phyloP scores from a whole-genome alignment of 2,888 invertebrate genomes.

The Gortyna flavago region DNA sequence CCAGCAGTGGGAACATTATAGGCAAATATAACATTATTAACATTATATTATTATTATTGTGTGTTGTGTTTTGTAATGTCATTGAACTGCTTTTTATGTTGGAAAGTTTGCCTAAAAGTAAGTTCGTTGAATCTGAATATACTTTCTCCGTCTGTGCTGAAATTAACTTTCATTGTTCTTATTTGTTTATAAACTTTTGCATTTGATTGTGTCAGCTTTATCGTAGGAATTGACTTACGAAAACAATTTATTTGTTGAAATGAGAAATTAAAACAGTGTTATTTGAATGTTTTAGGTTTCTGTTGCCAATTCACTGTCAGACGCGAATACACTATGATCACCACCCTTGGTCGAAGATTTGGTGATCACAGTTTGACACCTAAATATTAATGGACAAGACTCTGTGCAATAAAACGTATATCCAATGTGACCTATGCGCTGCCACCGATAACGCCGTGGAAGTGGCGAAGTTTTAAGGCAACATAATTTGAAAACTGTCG shows the following conservation, averaged over 20 bases:
- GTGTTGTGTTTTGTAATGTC: background rate
- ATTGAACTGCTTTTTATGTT: conserved; percentile 4
- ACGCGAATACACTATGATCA: background rate
- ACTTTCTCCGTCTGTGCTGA: conserved; percentile 9
- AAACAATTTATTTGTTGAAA: background rate
- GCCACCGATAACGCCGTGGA: background rate
- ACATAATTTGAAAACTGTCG: background rate
- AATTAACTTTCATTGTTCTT: conserved; percentile 28
- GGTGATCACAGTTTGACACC: background rate
- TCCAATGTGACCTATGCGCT: too few species aligned
- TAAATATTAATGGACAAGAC: background rate
- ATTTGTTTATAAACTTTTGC: conserved; percentile 28
- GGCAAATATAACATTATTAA: too few species aligned
- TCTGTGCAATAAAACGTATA: background rate
- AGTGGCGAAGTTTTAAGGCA: background rate
- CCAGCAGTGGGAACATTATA: too few species aligned
- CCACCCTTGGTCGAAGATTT: background rate
- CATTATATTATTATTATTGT: too few species aligned
- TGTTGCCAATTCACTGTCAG: background rate
- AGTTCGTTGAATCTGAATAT: conserved; percentile 5
- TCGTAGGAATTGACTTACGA: background rate
- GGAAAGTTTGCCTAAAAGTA: conserved; percentile 16
- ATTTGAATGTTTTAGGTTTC: background rate
- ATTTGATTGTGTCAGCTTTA: conserved; percentile 10
- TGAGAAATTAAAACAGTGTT: background rate